phyloP scores from a whole-genome alignment of 2,888 invertebrate genomes.

The Chrysolina oricalcia region DNA sequence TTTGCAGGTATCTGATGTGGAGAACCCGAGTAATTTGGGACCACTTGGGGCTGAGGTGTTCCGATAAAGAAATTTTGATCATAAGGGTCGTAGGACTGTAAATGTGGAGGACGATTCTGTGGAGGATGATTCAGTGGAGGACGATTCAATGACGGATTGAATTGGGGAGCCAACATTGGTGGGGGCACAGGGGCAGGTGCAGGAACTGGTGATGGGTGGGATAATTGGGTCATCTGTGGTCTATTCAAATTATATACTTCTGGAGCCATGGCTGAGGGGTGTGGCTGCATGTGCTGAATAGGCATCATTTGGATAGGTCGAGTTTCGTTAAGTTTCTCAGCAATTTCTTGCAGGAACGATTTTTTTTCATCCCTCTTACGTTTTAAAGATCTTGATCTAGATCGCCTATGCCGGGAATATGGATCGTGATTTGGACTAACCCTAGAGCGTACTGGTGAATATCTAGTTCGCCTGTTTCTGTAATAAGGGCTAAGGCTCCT shows the following conservation, averaged over 20 bases:
- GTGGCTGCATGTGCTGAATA: conserved; percentile 7
- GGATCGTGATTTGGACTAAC: conserved; percentile 24
- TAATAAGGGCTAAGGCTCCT: conserved; percentile 42
- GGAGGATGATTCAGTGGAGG: conserved; percentile 17
- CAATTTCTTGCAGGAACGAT: conserved; percentile 68
- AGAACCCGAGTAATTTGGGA: not conserved
- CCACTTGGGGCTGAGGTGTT: conserved; percentile 20
- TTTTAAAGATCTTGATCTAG: conserved; percentile 43
- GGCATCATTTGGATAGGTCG: conserved; percentile 23
- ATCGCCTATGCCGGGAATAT: conserved; percentile 37
- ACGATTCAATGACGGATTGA: conserved; percentile 31
- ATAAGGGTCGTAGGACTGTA: conserved; percentile 57
- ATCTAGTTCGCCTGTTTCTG: conserved; percentile 38
- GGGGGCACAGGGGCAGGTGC: conserved; percentile 52
- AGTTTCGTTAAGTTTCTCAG: conserved; percentile 64
- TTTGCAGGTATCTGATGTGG: not conserved
- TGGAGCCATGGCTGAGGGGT: not conserved
- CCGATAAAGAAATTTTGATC: conserved; percentile 68
- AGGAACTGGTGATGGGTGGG: conserved; percentile 53
- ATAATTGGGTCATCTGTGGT: conserved; percentile 41
- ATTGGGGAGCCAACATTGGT: conserved; percentile 37
- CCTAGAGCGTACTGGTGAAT: conserved; percentile 9
- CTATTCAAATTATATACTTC: conserved; percentile 20
- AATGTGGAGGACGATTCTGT: conserved; percentile 42
- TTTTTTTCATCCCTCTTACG: conserved; percentile 57